Evolutionary conservation across 2,797 vertebrate species (phyloP), one percentile per base, ranked within the genome.

Genomic region (Triplophysa bombifrons): DNA sequence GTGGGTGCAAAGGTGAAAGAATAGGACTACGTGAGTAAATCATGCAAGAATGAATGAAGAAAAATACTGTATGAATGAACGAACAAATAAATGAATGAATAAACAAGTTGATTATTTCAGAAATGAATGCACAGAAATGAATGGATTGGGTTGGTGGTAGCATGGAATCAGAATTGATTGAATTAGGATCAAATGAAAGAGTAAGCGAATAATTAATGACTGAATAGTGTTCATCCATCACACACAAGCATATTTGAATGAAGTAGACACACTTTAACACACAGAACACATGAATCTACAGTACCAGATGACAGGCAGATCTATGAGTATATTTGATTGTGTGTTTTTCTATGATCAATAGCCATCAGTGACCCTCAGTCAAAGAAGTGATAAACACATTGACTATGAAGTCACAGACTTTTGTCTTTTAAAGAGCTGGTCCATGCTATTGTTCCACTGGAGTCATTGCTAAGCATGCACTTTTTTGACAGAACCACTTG

Each of bases 281-380:
- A 72, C 71, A 90, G 88, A 92, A 88, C 88, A 63, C 84, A 90
- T 89, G 88, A 92, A 92, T 92, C 90, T 89, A 91, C 91, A 86
- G 86, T 85, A 70, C 70, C 86, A 88, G 74, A 85, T 90, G 90
- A 90, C 83, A 87, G 87, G 89, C 81, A 60, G 60, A 63, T 30
- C 60, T 63, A 34, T 34, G 16, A 63, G 27, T 17, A 9, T n/a
- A 55, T 82, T 58, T 60, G 65, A 73, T 25, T 60, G 72, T 70
- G 13, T 79, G 76, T 73, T 78, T 73, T 78, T 80, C 34, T 63
- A 38, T 85, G 88, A 92, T 94, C 93, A 90, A 94, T 94, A 93
- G 87, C 92, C 90, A 94, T 93, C 91, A 93, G 86, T 91, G 90
- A 93, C 90, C 89, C 90, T 88, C 85, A 85, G 85, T 86, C 90